Evolutionary conservation across 2,113 vertebrate genomes (phyloP).

Genomic region (Myrmecobius fasciatus): DNA sequence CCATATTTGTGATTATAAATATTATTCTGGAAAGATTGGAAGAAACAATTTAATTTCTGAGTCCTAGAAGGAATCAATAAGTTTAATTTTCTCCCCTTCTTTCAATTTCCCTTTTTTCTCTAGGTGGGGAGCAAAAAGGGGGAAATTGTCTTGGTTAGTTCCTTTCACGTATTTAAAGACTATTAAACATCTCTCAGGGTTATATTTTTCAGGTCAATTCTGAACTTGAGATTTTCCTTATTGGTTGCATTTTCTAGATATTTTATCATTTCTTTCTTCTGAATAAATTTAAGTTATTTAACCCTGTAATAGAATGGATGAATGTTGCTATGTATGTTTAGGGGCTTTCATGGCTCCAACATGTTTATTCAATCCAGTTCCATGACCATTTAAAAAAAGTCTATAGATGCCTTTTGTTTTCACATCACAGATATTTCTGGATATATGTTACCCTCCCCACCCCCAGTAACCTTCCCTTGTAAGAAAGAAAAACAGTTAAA

Average conservation of each 20-base stretch:
- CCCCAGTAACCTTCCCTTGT: too few relatives aligned
- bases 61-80: too few relatives aligned
- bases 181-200: too few relatives aligned
- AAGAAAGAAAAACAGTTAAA: neutral
- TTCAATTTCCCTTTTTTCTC: too few relatives aligned
- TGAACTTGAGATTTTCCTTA: neutral
- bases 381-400: neutral
- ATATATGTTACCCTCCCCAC: neutral
- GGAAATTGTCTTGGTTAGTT: too few relatives aligned
- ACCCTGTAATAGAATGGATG: neutral
- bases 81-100: too few relatives aligned
- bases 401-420: neutral
- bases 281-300: neutral
- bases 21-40: too few relatives aligned
- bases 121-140: too few relatives aligned
- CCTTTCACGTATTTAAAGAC: too few relatives aligned
- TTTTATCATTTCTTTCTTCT: neutral
- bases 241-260: neutral
- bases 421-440: neutral
- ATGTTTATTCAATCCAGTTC: neutral
- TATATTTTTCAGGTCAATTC: neutral
- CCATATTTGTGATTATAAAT: too few relatives aligned
- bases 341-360: neutral
- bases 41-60: too few relatives aligned
- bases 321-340: neutral